Base-by-base conservation (phyloP, 2,888 invertebrate genomes). In the Dendrolimus houi region DNA sequence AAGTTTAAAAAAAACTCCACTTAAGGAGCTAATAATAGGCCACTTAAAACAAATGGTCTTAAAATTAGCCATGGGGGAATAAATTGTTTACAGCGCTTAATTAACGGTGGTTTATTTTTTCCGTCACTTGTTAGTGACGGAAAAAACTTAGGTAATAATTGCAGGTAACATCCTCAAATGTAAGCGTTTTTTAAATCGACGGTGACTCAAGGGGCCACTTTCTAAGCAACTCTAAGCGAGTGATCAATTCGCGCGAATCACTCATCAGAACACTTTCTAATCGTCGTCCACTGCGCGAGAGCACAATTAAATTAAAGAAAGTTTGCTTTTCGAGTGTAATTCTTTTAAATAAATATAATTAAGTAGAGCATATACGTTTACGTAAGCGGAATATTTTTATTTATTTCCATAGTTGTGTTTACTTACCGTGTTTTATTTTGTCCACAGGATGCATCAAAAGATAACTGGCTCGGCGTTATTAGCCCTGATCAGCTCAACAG, bases 391-490 rank as follows among this genome's bases (percentile, higher is more conserved):
- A 56, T 53, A 10, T 54, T 53, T 10, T 52, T 42, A n/a, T 52
- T 42, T 54, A 42, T 60, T 42, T 1, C 8, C 53, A 8, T 56
- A 54, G 55, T 54, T 17, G 52, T 47, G 52, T 56, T 67, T 68
- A 74, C 71, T 76, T 72, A 77, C 71, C 58, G 66, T 66, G 55
- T 59, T 56, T 60, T 52, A 54, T 52, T 58, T 71, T 76, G 69
- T 70, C 64, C 52, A 61, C 84, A 87, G 95, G 93, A 91, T 94
- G 84, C 90, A 92, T 82, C 93, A 94, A 83, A 92, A 92, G 77
- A 80, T 93, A 56, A 79, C 91, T 69, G 94, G 96, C 59, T 94
- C 95, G 93, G 92, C 93, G 71, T 85, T 96, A 61, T 88, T 96
- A 71, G 92, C 92, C 73, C 92, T 96, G 62, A 91, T 96, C 72